Evolutionary conservation across 2,113 vertebrate species (phyloP).

Genomic region (Athene noctua): DNA sequence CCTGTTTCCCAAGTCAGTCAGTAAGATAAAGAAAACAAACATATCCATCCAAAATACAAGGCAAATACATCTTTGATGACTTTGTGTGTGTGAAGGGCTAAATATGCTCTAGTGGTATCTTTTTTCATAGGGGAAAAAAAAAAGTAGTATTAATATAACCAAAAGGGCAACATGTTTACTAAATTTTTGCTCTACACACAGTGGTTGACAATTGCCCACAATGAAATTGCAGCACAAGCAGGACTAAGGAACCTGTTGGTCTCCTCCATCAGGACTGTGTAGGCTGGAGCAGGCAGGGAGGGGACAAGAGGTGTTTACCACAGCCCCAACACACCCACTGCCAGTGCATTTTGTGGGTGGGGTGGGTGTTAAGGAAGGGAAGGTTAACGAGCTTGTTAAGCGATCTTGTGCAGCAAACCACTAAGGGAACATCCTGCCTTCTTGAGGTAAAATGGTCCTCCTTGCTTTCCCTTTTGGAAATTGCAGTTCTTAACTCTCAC

Average conservation of each 20-base stretch:
- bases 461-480: neutral
- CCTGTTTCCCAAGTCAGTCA: neutral
- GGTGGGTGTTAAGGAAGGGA: neutral
- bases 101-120: neutral
- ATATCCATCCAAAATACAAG: neutral
- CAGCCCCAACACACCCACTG: neutral
- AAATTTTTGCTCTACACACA: neutral
- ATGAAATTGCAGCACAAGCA: neutral
- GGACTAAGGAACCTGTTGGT: neutral
- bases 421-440: neutral
- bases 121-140: neutral
- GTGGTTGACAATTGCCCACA: neutral
- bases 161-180: neutral
- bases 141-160: neutral
- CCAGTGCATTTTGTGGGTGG: neutral
- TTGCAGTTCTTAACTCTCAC: neutral
- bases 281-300: neutral
- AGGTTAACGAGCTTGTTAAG: neutral
- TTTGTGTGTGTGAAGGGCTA: neutral
- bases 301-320: neutral
- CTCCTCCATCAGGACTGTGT: accelerated
- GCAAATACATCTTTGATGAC: neutral
- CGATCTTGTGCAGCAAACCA: neutral
- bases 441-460: neutral
- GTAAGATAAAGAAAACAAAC: neutral